phyloP scores from a whole-genome alignment of 2,888 invertebrate genomes.

The Matsumyia berberina region DNA sequence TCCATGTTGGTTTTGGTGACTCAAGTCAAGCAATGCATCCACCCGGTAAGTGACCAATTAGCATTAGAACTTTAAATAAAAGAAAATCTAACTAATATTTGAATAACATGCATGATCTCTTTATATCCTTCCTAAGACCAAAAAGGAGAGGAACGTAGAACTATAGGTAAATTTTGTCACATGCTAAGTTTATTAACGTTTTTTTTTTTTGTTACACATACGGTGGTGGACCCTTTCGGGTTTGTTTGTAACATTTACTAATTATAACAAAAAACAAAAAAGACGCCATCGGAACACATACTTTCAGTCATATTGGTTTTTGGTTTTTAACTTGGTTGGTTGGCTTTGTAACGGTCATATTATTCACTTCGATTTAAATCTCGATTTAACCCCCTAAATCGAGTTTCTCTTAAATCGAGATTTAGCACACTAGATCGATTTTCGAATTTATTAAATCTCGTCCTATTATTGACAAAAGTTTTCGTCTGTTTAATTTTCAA shows the following conservation, averaged over 20 bases:
- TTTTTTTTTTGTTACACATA: not conserved
- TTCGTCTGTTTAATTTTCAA: too few relatives aligned
- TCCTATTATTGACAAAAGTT: too few relatives aligned
- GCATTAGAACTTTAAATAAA: not conserved
- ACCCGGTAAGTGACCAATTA: constrained; percentile 85
- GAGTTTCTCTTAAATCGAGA: too few relatives aligned
- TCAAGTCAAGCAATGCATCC: constrained; percentile 94
- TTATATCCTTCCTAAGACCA: constrained; percentile 48
- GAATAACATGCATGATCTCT: constrained; percentile 59
- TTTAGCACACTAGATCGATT: too few relatives aligned
- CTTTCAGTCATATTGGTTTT: too few relatives aligned
- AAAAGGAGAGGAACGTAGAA: constrained; percentile 54
- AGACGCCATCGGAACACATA: too few relatives aligned
- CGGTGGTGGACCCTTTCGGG: constrained; percentile 11
- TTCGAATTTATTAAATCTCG: too few relatives aligned
- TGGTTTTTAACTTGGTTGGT: too few relatives aligned
- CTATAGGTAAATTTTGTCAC: constrained; percentile 58
- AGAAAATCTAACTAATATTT: constrained; percentile 15
- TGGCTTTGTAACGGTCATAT: too few relatives aligned
- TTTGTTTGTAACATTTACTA: not conserved
- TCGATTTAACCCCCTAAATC: too few relatives aligned
- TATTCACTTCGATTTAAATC: too few relatives aligned
- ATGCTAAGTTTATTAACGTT: constrained; percentile 5
- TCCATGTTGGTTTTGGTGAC: constrained; percentile 95
- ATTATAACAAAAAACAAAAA: too few relatives aligned